Conservation (phyloP, 2,113 vertebrate genomes). For the Brachypteracias leptosomus region DNA sequence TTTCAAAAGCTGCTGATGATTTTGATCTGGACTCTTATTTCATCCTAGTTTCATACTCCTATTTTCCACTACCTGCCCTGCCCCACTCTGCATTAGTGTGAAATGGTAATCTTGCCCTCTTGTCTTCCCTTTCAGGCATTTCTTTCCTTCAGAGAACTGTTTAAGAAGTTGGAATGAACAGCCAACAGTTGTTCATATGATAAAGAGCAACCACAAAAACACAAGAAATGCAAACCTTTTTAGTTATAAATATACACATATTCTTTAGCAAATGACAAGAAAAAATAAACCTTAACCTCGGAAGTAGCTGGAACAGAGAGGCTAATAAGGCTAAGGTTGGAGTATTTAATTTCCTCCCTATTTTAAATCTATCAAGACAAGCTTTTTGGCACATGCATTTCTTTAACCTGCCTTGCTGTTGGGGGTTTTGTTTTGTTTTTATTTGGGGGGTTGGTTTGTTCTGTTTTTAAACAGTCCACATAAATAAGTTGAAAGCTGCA, state of each 20-base stretch:
- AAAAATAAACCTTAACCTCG: background rate
- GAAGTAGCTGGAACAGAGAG: background rate
- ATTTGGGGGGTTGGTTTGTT: background rate
- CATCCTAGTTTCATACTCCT: background rate
- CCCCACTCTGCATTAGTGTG: background rate
- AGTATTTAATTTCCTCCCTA: background rate
- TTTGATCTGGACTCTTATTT: background rate
- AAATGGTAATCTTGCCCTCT: background rate
- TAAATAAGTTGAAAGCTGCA: background rate
- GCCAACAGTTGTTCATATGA: background rate
- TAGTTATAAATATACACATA: background rate
- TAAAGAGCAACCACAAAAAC: background rate
- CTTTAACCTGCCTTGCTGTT: background rate
- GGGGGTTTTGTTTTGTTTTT: background rate
- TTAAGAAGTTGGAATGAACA: background rate
- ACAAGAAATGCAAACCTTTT: too few species aligned
- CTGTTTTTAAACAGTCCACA: background rate
- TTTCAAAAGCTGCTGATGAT: background rate
- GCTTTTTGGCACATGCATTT: background rate
- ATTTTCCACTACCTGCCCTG: background rate
- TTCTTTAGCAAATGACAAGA: background rate
- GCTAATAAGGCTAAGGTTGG: background rate
- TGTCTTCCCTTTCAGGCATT: background rate
- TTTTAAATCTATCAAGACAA: background rate
- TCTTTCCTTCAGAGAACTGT: background rate